A percentile compares a stretch with the other conserved stretches of the same genome.
These are phyloP conservation scores for Lasaia peninsularis DNA, from an alignment of 1,140 invertebrate genomes.

Conservation along the genomic window DNA sequence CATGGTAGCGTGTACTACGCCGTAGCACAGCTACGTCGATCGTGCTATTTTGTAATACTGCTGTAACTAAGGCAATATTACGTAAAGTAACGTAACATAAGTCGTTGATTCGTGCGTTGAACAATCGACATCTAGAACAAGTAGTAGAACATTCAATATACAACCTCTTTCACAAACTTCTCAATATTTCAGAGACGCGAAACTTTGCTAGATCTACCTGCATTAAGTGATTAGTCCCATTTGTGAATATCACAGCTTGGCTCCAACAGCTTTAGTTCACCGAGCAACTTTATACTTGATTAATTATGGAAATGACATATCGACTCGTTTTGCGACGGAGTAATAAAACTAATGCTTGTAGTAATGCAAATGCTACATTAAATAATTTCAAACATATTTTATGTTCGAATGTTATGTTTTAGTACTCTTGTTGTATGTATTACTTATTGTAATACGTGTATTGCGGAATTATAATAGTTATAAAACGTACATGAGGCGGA, in stretches of 20 bases:
- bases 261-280: constrained; percentile 23
- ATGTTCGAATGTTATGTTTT: too few relatives aligned
- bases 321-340: not conserved
- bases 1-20: too few relatives aligned
- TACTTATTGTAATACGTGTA: too few relatives aligned
- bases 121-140: constrained; percentile 15
- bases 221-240: constrained; percentile 72
- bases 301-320: constrained; percentile 12
- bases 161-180: constrained; percentile 46
- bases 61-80: not conserved
- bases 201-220: constrained; percentile 48
- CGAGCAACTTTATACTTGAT: constrained; percentile 19
- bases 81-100: not conserved
- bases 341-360: not conserved
- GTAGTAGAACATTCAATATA: constrained; percentile 33
- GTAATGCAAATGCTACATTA: not conserved
- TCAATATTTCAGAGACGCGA: constrained; percentile 55
- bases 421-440: too few relatives aligned
- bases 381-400: not conserved
- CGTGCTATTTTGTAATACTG: not conserved
- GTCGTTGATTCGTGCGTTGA: not conserved
- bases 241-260: constrained; percentile 61
- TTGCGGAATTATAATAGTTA: too few relatives aligned
- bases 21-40: not conserved
- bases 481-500: too few relatives aligned